Conservation (phyloP, 2,888 invertebrate genomes). For the Petrolisthes manimaculis region DNA sequence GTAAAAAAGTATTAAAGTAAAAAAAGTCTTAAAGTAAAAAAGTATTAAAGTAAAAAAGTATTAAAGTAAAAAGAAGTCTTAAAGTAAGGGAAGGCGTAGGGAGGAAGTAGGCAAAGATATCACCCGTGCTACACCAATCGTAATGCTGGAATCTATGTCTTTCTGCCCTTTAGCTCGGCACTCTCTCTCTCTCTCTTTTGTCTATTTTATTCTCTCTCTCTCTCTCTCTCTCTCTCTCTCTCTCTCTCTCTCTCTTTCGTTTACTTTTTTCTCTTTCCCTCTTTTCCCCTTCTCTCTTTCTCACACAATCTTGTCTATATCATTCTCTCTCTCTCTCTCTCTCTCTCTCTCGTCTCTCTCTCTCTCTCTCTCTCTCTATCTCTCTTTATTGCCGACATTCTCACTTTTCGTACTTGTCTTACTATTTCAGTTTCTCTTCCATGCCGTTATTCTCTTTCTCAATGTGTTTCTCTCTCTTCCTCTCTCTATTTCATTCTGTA, state of each 20-base stretch:
- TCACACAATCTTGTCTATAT: not conserved
- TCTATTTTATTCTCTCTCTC: constrained; percentile 7
- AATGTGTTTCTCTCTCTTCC: not conserved
- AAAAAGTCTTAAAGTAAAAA: constrained; percentile 17
- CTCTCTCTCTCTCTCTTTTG: not conserved
- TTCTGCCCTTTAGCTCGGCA: not conserved
- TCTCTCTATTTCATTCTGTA: not conserved
- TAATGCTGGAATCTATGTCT: constrained; percentile 25
- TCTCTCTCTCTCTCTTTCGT: not conserved
- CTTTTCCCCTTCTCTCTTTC: not conserved
- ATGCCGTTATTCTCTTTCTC: not conserved
- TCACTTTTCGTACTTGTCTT: constrained; percentile 19
- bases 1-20: no score
- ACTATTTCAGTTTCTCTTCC: constrained; percentile 11
- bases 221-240: constrained; percentile 11
- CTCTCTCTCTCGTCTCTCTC: constrained; percentile 11
- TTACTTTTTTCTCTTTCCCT: not conserved
- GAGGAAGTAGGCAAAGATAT: constrained; percentile 29
- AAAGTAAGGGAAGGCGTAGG: constrained; percentile 27
- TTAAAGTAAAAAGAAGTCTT: constrained; percentile 34
- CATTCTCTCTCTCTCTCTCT: not conserved
- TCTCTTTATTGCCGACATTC: not conserved
- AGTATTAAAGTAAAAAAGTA: constrained; percentile 37
- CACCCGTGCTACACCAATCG: constrained; percentile 20
- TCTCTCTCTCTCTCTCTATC: not conserved